Conservation (phyloP, 1,140 invertebrate species). For the Ladona fulva region DNA sequence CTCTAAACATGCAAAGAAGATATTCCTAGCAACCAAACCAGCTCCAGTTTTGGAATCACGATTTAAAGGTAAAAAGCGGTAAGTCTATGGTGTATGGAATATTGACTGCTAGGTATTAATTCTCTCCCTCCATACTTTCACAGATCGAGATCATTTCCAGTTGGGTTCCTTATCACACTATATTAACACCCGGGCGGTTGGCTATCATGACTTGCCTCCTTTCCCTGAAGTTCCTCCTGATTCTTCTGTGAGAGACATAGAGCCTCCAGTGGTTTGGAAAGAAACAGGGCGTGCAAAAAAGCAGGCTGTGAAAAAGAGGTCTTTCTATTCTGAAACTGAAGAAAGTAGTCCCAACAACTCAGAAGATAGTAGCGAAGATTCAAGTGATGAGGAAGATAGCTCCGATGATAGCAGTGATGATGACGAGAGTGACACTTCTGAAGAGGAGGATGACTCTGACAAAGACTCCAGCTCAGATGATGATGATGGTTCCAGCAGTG, state of each 20-base stretch:
- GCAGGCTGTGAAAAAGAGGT: constrained; percentile 36
- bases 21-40: constrained; percentile 88
- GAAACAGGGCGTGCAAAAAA: constrained; percentile 31
- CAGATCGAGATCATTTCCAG: constrained; percentile 79
- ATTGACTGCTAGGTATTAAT: background rate
- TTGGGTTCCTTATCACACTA: constrained; percentile 93
- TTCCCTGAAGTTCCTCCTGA: constrained; percentile 75
- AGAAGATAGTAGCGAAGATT: constrained; percentile 6
- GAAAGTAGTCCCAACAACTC: constrained; percentile 18
- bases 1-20: constrained; percentile 61
- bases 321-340: constrained; percentile 42
- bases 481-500: constrained; percentile 17
- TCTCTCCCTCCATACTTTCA: background rate
- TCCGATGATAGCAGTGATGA: constrained; percentile 12
- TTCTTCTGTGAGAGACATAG: constrained; percentile 66
- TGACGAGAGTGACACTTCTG: background rate
- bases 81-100: constrained; percentile 23
- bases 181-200: constrained; percentile 71
- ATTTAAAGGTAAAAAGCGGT: constrained; percentile 53
- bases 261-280: constrained; percentile 30
- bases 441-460: background rate
- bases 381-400: constrained; percentile 10
- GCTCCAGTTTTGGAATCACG: constrained; percentile 70
- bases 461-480: background rate
- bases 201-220: constrained; percentile 80